Conservation (phyloP, 2,888 invertebrate genomes). For the Eupithecia subumbrata region DNA sequence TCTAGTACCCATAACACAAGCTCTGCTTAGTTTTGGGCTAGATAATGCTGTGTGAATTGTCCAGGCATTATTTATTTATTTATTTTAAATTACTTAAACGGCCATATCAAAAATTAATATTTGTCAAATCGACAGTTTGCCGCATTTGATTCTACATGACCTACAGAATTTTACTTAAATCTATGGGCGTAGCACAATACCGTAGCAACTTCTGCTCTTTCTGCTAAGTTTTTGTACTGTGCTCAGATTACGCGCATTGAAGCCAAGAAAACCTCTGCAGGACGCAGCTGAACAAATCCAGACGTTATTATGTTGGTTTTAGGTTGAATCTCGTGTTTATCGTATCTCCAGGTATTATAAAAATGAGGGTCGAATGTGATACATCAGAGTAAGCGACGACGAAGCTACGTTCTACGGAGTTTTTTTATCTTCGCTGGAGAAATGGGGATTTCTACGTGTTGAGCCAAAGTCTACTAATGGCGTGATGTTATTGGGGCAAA, state of each 20-base stretch:
- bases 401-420: constrained; percentile 31
- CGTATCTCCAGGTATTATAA: constrained; percentile 34
- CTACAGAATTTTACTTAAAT: too few relatives aligned
- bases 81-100: too few relatives aligned
- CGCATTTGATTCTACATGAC: too few relatives aligned
- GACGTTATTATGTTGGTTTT: constrained; percentile 12
- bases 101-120: too few relatives aligned
- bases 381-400: constrained; percentile 40
- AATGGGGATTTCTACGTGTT: constrained; percentile 26
- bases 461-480: constrained; percentile 11
- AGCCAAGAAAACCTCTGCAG: constrained; percentile 29
- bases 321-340: constrained; percentile 14
- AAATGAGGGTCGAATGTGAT: constrained; percentile 41
- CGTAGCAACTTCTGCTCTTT: neutral
- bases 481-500: constrained; percentile 15
- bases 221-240: constrained; percentile 13
- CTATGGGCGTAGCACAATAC: too few relatives aligned
- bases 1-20: too few relatives aligned
- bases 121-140: too few relatives aligned
- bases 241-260: constrained; percentile 37
- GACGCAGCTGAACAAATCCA: constrained; percentile 11
- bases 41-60: too few relatives aligned
- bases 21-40: too few relatives aligned
- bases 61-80: too few relatives aligned
- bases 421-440: constrained; percentile 28